Conservation (phyloP, 2,888 invertebrate genomes). For the Busseola fusca region DNA sequence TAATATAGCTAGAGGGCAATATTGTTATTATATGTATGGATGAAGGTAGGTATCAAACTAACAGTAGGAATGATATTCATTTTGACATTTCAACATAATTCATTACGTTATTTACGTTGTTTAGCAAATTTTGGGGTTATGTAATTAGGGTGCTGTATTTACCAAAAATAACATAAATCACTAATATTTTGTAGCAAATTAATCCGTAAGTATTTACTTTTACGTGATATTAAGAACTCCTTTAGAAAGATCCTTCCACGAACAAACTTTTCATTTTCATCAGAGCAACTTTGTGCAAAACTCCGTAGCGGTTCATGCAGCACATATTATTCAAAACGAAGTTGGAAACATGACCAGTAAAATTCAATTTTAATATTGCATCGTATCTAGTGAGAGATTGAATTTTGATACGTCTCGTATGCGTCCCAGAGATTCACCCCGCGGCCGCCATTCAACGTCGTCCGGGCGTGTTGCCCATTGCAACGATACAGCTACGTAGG, state of each 20-base stretch:
- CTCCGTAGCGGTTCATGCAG: conserved; percentile 35
- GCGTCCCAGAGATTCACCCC: conserved; percentile 66
- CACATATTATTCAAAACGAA: conserved; percentile 55
- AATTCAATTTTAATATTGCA: conserved; percentile 84
- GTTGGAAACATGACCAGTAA: conserved; percentile 58
- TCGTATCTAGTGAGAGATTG: conserved; percentile 79
- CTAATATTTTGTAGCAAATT: neutral
- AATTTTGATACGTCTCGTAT: conserved; percentile 80
- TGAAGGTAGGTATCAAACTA: no score
- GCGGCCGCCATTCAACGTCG: conserved; percentile 73
- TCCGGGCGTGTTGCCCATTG: conserved; percentile 72
- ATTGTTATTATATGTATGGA: neutral
- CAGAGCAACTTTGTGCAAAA: conserved; percentile 24
- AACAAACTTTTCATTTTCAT: conserved; percentile 36
- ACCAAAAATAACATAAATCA: neutral
- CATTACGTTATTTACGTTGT: no score
- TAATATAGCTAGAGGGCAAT: no score
- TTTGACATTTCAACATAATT: no score
- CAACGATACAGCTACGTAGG: conserved; percentile 22
- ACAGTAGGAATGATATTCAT: no score
- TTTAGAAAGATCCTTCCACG: conserved; percentile 1
- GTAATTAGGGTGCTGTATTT: no score
- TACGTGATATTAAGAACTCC: neutral
- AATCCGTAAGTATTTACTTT: neutral
- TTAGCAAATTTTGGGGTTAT: no score